Evolutionary conservation across 1,140 invertebrate genomes (phyloP), one percentile per base, ranked within the genome.

Genomic region (Danaus plexippus): DNA sequence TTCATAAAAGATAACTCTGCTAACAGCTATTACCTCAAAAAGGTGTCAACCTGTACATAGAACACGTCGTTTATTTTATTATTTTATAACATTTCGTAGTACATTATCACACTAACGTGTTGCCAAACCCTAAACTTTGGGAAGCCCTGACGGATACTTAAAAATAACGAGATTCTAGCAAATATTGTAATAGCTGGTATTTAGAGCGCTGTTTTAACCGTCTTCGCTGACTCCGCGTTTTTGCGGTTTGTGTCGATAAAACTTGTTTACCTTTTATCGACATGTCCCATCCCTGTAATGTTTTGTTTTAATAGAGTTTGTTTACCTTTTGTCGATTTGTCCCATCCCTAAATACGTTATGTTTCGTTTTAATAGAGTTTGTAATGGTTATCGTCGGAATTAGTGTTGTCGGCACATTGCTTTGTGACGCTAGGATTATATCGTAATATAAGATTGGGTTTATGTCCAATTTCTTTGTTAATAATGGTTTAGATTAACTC

Each of bases 101-200:
- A 32, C 22, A 10, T 46, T 13, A 47, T 32, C 22, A 49, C 54
- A 47, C 18, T 40, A 18, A 32, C 22, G 22, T 8, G 22, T 32
- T 32, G 22, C 22, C 22, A 32, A 32, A 32, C 50, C n/a, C 42
- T 9, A 63, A 63, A 71, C 47, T 78, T 80, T 81, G 70, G 67
- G 65, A 63, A 67, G 50, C 75, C 45, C 58, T 60, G 72, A 53
- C 68, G 55, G 75, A 76, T 80, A 75, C 75, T 81, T 84, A 84
- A 80, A 80, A 81, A 77, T 84, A 84, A 84, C 78, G 80, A 77
- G 67, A 77, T 74, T 61, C 71, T 72, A 75, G 76, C 77, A 78
- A 81, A 83, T 80, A 83, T 81, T 81, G 76, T 82, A 79, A 76
- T 75, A 78, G 71, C 68, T 54, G 61, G 73, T 76, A 71, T 77